A percentile compares a stretch with the other conserved stretches of the same genome.
Conservation (phyloP, 2,797 vertebrate genomes). For the Phaenicophaeus curvirostris region DNA sequence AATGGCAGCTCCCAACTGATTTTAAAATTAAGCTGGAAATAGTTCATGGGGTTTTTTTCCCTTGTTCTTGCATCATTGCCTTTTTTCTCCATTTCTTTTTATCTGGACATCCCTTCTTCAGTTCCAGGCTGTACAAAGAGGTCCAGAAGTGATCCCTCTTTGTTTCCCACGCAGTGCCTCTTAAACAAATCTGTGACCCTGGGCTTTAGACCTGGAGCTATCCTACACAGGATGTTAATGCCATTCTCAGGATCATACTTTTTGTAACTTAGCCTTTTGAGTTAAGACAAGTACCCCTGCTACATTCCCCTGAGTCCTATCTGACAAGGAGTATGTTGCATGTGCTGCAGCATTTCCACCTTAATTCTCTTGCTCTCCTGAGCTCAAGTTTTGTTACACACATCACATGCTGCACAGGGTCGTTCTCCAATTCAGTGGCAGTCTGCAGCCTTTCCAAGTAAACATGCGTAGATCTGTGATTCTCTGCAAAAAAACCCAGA, state of each 20-base stretch:
- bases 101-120: background rate
- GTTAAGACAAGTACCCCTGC: accelerated
- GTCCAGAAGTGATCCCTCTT: background rate
- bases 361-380: background rate
- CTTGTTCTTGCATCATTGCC: background rate
- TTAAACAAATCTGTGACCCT: accelerated
- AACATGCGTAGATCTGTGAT: background rate
- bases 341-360: background rate
- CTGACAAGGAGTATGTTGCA: background rate
- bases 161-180: background rate
- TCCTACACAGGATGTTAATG: background rate
- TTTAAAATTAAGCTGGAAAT: background rate
- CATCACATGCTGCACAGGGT: background rate
- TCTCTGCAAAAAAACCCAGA: background rate
- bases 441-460: background rate
- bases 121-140: background rate
- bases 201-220: background rate
- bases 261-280: background rate
- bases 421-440: background rate
- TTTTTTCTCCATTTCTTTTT: background rate
- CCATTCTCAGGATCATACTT: background rate
- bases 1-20: background rate
- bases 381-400: background rate
- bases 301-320: background rate
- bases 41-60: background rate